These are phyloP conservation scores for Brachypteracias leptosomus DNA, from an alignment of 2,113 vertebrate genomes.

Conservation along the genomic window DNA sequence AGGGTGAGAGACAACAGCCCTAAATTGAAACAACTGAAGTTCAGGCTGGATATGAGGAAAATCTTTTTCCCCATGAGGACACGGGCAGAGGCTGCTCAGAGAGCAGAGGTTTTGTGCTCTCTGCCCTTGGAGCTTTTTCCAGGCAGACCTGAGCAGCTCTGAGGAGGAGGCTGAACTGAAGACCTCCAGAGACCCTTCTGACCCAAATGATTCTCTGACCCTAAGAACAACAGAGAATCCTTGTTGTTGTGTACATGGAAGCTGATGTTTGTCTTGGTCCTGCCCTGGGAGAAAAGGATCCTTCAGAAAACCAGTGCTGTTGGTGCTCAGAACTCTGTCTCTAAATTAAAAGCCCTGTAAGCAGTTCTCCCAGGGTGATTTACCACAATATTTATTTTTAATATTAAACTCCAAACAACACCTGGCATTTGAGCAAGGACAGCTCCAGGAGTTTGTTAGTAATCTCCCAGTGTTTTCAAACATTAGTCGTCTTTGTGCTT, in stretches of 20 bases:
- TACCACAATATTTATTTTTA: conserved; percentile 1
- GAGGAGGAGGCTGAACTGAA: neutral
- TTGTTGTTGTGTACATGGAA: neutral
- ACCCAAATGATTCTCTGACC: neutral
- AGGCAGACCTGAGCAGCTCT: neutral
- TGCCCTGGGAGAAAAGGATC: no score
- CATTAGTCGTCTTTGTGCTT: neutral
- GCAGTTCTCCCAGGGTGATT: neutral
- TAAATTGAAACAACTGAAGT: neutral
- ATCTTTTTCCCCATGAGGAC: neutral
- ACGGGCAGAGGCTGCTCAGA: neutral
- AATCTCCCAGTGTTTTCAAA: neutral
- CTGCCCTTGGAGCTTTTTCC: neutral
- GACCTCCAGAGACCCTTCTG: neutral
- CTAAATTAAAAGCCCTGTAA: neutral
- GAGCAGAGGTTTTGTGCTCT: neutral
- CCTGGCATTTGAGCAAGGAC: neutral
- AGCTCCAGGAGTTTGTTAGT: neutral
- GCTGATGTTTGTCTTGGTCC: neutral
- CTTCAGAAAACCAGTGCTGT: neutral
- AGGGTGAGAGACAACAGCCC: neutral
- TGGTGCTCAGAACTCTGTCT: neutral
- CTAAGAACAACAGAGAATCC: neutral
- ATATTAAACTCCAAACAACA: neutral
- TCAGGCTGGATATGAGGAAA: neutral